A percentile compares a stretch with the other conserved stretches of the same genome.
Evolutionary conservation across 2,888 invertebrate genomes (phyloP).

Genomic region (Dendrolimus pini): DNA sequence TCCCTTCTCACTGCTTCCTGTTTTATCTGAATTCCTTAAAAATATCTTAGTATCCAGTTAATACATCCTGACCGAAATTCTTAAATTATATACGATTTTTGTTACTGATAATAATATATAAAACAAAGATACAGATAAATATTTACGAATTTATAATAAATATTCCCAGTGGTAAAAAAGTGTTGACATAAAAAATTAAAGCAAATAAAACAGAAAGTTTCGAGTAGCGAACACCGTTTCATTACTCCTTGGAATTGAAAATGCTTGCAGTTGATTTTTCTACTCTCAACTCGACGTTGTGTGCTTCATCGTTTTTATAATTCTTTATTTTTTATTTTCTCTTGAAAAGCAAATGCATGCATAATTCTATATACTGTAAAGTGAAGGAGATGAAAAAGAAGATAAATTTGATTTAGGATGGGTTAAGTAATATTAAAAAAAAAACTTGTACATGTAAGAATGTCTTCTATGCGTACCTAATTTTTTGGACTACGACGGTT

Average conservation of each 20-base stretch:
- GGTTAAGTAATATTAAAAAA: no score
- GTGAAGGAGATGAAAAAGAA: background rate
- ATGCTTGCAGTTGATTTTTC: conserved; percentile 32
- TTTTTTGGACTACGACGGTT: no score
- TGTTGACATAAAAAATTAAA: conserved; percentile 3
- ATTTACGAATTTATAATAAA: background rate
- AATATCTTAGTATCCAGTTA: no score
- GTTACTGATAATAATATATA: no score
- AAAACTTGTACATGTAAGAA: no score
- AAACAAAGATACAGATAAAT: no score
- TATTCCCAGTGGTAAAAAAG: background rate
- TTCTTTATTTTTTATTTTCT: background rate
- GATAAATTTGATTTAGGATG: no score
- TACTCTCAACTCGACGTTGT: conserved; percentile 7
- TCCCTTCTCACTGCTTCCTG: no score
- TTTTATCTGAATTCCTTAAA: no score
- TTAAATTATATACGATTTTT: no score
- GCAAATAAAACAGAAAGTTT: conserved; percentile 9
- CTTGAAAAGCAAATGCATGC: background rate
- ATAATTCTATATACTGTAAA: background rate
- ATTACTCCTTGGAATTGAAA: conserved; percentile 37
- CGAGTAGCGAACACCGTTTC: conserved; percentile 31
- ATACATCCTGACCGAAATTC: no score
- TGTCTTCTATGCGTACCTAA: no score
- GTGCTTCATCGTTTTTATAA: conserved; percentile 1